Evolutionary conservation across 92 coral and sea anemone genomes (phyloP).

Genomic region (Zoanthus solanderi): DNA sequence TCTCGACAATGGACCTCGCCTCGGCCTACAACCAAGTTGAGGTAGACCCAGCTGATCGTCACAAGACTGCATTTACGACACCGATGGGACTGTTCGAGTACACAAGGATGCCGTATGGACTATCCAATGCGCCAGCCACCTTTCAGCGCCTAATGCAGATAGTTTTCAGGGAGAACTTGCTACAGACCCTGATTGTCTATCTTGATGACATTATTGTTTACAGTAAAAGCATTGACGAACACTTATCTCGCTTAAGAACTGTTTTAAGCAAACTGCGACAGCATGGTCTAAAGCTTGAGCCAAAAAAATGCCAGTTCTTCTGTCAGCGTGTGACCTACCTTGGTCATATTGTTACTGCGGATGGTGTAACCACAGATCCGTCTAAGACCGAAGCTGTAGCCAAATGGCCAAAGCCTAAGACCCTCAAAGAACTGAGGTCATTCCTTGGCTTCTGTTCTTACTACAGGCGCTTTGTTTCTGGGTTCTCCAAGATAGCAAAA

Average conservation of each 20-base stretch:
- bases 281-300: conserved; percentile 59
- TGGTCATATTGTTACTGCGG: background rate
- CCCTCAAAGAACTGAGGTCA: conserved; percentile 10
- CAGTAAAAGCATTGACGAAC: conserved; percentile 29
- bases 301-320: conserved; percentile 8
- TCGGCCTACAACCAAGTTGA: conserved; percentile 60
- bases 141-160: conserved; percentile 57
- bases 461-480: background rate
- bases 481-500: background rate
- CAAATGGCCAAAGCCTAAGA: background rate
- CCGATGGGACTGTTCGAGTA: conserved; percentile 62
- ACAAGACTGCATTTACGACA: conserved; percentile 68
- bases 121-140: conserved; percentile 50
- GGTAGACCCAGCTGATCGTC: conserved; percentile 33
- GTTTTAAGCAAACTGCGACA: conserved; percentile 50
- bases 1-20: conserved; percentile 55
- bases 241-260: conserved; percentile 27
- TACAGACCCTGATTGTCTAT: conserved; percentile 60
- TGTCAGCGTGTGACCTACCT: conserved; percentile 5
- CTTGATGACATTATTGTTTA: conserved; percentile 62
- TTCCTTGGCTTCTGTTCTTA: conserved; percentile 3
- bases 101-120: conserved; percentile 54
- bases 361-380: background rate
- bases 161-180: conserved; percentile 43
- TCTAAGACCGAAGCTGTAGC: background rate